Conservation (phyloP, 2,797 vertebrate genomes). For the Gallinago nigripennis region DNA sequence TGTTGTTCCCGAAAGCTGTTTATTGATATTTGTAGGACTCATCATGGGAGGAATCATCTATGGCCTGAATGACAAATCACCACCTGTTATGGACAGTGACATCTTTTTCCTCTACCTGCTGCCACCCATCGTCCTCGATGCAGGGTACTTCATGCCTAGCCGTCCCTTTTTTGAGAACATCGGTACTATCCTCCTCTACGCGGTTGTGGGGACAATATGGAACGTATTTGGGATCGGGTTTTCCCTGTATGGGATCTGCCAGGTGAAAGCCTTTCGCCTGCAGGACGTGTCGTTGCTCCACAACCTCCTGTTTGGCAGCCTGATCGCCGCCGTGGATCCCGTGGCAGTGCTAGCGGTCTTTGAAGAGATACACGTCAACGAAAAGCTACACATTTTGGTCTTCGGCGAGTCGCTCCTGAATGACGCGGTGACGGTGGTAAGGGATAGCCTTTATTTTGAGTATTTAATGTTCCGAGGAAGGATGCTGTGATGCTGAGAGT, state of each 20-base stretch:
- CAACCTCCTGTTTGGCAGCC: conserved; percentile 84
- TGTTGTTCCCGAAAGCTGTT: conserved; percentile 84
- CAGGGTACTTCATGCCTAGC: conserved; percentile 88
- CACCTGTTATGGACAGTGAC: conserved; percentile 81
- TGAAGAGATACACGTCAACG: conserved; percentile 88
- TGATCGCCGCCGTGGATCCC: conserved; percentile 84
- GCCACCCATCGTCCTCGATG: conserved; percentile 85
- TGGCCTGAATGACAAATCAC: conserved; percentile 80
- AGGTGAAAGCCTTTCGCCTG: conserved; percentile 77
- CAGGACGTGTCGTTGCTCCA: conserved; percentile 83
- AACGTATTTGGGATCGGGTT: conserved; percentile 84
- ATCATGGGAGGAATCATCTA: conserved; percentile 87
- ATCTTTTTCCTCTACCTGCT: conserved; percentile 89
- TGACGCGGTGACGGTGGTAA: conserved; percentile 84
- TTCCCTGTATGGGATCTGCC: conserved; percentile 84
- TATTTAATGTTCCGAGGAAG: neutral
- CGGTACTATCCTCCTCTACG: conserved; percentile 85
- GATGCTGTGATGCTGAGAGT: neutral
- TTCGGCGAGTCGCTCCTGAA: conserved; percentile 88
- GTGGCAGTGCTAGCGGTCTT: conserved; percentile 86
- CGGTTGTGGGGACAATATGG: conserved; percentile 83
- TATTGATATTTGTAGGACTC: conserved; percentile 86
- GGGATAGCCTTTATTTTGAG: neutral
- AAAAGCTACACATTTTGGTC: conserved; percentile 87
- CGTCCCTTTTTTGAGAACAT: conserved; percentile 87